phyloP scores from a whole-genome alignment of 2,888 invertebrate genomes.

The Eucera pruinosa region DNA sequence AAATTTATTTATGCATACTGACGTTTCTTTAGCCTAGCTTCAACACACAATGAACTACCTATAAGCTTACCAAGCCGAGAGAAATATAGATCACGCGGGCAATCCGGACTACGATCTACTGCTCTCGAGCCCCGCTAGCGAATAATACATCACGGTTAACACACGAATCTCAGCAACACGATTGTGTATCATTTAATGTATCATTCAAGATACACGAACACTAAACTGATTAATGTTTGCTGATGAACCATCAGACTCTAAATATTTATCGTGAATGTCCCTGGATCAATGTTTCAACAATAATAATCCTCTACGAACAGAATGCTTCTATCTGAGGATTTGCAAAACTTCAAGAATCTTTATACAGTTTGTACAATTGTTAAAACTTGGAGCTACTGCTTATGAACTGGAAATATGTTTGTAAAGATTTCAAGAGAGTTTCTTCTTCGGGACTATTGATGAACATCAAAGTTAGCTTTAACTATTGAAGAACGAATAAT shows the following conservation, averaged over 20 bases:
- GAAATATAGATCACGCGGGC: slow-evolving; percentile 12
- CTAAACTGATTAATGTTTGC: background rate
- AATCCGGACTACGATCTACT: slow-evolving; percentile 5
- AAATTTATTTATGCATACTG: slow-evolving; percentile 1
- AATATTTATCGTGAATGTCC: background rate
- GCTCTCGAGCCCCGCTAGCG: background rate
- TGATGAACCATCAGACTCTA: background rate
- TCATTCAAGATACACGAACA: background rate
- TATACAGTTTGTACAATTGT: too few species aligned
- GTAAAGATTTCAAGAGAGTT: too few species aligned
- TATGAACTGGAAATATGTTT: too few species aligned
- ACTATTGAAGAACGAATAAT: too few species aligned
- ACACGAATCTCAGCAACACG: slow-evolving; percentile 9
- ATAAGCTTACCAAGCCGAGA: slow-evolving; percentile 7
- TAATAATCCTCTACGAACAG: background rate
- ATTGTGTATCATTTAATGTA: slow-evolving; percentile 25
- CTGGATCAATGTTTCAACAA: background rate
- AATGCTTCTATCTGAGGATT: too few species aligned
- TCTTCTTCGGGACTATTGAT: too few species aligned
- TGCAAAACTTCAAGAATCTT: too few species aligned
- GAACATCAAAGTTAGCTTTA: too few species aligned
- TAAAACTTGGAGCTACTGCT: too few species aligned
- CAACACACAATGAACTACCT: background rate
- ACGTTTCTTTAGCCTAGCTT: background rate
- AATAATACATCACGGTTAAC: slow-evolving; percentile 26